Evolutionary conservation across 2,797 vertebrate genomes (phyloP), one percentile per base, ranked within the genome.

Genomic region (Oreochromis mossambicus): DNA sequence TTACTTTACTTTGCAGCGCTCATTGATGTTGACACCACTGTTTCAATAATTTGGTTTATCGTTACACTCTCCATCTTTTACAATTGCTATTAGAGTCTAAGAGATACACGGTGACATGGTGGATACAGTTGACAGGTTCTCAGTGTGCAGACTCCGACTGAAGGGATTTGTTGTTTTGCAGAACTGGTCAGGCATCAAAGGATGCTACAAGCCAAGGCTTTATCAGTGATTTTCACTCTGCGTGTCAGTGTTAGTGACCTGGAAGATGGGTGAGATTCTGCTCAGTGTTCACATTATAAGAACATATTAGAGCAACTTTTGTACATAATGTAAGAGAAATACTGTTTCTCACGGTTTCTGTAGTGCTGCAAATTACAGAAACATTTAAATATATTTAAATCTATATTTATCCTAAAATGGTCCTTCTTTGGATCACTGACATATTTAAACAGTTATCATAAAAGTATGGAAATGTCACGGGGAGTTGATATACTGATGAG

Each of bases 171-270:
- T 87, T 93, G 82, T 88, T 88, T 90, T 70, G 66, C 83, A 87
- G 83, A 89, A 55, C 83, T 87, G 90, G 87, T 87, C 86, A 88
- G 86, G 79, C 75, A 87, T 88, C 84, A 85, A 90, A 88, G 81
- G 78, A 87, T 5, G 38, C 80, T 38, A 81, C 81, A 83, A 85
- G 90, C 87, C 79, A 77, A 83, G 54, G 78, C 73, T 89, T 84
- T 81, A 89, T 91, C 90, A 79, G 83, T 84, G 80, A 92, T 83
- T 81, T 80, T 75, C 82, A 83, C 83, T 85, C 79, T 68, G 46
- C 19, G 11, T 75, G 46, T 51, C 70, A 50, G 26, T 75, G 26
- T 51, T 75, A 50, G 70, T 10, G 26, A 75, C 3, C 70, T 34
- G 11, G 46, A 34, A 32, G 17, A 51, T n/a, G 46, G 26, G 26